phyloP scores from a whole-genome alignment of 1,140 invertebrate species.

The Drosophila trapezifrons region DNA sequence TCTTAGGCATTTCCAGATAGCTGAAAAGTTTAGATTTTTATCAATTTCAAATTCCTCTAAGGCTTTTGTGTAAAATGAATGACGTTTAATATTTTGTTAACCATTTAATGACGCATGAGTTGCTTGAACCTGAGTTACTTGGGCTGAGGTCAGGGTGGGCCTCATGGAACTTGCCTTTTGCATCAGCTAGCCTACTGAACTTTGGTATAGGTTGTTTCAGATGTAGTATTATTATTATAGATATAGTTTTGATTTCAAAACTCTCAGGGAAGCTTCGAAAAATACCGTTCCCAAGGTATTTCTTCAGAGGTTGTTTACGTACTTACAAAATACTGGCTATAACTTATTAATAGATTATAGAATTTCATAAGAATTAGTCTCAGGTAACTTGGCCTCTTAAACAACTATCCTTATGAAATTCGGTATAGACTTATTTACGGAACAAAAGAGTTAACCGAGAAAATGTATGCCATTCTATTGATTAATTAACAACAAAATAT shows the following conservation, averaged over 20 bases:
- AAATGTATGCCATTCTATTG: background rate
- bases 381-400: too few species aligned
- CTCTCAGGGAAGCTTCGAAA: background rate
- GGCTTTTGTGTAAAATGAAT: too few species aligned
- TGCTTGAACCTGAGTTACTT: background rate
- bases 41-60: too few species aligned
- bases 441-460: background rate
- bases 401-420: background rate
- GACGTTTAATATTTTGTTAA: too few species aligned
- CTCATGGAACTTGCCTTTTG: conserved; percentile 1
- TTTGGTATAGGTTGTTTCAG: background rate
- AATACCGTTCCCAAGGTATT: background rate
- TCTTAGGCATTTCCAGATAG: too few species aligned
- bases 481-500: background rate
- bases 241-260: conserved; percentile 1
- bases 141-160: background rate
- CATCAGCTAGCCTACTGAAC: background rate
- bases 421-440: background rate
- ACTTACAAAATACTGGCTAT: background rate
- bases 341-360: too few species aligned
- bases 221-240: background rate
- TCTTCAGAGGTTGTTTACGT: background rate
- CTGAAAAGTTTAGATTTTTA: too few species aligned
- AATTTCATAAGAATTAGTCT: too few species aligned
- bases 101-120: background rate